Conservation (phyloP, 2,797 vertebrate genomes). For the Botia kubotai region DNA sequence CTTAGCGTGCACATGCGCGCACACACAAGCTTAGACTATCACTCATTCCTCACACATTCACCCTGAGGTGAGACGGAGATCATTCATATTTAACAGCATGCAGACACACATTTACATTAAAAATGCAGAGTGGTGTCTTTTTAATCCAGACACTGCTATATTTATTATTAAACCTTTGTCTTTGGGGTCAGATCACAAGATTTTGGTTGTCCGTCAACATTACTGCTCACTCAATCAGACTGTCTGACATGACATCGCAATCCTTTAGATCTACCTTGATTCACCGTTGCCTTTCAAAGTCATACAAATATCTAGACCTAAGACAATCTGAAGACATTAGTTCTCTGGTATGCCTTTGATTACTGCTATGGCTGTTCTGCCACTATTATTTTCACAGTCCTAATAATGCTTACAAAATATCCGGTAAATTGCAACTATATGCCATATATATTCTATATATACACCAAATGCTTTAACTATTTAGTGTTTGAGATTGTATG, state of each 20-base stretch:
- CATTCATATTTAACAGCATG: conserved; percentile 83
- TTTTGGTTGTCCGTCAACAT: conserved; percentile 75
- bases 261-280: conserved; percentile 75
- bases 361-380: neutral
- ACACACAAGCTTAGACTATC: conserved; percentile 57
- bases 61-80: conserved; percentile 66
- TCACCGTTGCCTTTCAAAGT: conserved; percentile 62
- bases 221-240: conserved; percentile 53
- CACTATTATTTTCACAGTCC: neutral
- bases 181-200: conserved; percentile 78
- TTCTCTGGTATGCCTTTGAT: conserved; percentile 14
- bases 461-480: neutral
- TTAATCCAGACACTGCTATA: conserved; percentile 81
- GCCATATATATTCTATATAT: neutral
- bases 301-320: conserved; percentile 18
- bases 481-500: neutral
- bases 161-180: conserved; percentile 84
- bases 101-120: conserved; percentile 85
- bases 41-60: conserved; percentile 41
- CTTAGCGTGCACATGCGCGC: neutral
- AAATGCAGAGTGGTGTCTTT: conserved; percentile 81
- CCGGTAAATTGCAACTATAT: too few species aligned
- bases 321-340: conserved; percentile 31
- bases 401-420: neutral
- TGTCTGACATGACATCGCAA: conserved; percentile 52